phyloP scores from a whole-genome alignment of 2,888 invertebrate species.

The Cheilosia vernalis region DNA sequence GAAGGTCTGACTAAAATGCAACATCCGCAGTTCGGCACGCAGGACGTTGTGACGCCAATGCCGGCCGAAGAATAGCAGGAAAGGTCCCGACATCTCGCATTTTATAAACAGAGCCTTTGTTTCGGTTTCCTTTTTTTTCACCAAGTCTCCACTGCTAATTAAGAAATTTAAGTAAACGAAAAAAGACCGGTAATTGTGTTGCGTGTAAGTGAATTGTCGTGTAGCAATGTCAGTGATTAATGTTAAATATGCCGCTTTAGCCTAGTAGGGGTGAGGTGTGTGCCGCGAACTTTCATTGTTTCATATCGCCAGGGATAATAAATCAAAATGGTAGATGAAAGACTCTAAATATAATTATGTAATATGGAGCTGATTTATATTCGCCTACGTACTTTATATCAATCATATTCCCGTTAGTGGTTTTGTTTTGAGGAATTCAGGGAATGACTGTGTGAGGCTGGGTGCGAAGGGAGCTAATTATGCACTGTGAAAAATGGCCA shows the following conservation, averaged over 20 bases:
- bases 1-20: conserved; percentile 73
- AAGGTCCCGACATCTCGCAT: background rate
- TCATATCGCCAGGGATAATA: conserved; percentile 38
- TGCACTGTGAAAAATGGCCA: conserved; percentile 9
- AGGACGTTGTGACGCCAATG: conserved; percentile 53
- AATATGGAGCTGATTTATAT: conserved; percentile 35
- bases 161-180: conserved; percentile 68
- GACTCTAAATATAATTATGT: conserved; percentile 32
- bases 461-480: conserved; percentile 28
- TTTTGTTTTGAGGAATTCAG: conserved; percentile 16
- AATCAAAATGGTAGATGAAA: conserved; percentile 66
- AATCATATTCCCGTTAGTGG: conserved; percentile 51
- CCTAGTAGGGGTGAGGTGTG: background rate
- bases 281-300: conserved; percentile 6
- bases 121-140: background rate
- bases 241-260: conserved; percentile 56
- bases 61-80: conserved; percentile 3
- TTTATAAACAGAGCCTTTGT: background rate
- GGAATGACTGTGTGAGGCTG: conserved; percentile 18
- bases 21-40: conserved; percentile 63
- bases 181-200: conserved; percentile 60
- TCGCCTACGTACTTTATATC: conserved; percentile 59
- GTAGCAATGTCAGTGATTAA: conserved; percentile 75
- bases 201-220: conserved; percentile 74
- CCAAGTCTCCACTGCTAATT: conserved; percentile 43